Percentiles rank a stretch among this genome's conserved stretches.
phyloP scores from a whole-genome alignment of 2,888 invertebrate species.

The Trichopoda pennipes region DNA sequence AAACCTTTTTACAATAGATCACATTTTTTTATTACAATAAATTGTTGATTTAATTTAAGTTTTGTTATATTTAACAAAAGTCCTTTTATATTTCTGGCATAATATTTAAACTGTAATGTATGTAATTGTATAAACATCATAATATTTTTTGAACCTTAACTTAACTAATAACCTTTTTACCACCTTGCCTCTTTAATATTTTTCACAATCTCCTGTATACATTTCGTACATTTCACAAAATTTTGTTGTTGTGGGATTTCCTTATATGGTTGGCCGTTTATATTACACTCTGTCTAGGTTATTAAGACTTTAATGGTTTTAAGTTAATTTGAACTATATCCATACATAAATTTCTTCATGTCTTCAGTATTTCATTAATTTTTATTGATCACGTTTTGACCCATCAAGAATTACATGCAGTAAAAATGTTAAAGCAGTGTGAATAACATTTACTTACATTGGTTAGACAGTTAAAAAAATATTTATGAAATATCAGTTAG shows the following conservation, averaged over 20 bases:
- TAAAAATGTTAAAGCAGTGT: constrained; percentile 17
- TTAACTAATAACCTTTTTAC: constrained; percentile 26
- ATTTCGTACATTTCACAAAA: constrained; percentile 4
- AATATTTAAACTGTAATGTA: background rate
- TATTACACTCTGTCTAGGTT: constrained; percentile 39
- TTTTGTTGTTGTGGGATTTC: background rate
- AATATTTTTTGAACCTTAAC: constrained; percentile 19
- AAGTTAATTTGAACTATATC: constrained; percentile 60
- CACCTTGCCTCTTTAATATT: constrained; percentile 2
- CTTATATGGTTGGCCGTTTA: background rate
- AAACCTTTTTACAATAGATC: no score
- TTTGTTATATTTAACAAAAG: no score
- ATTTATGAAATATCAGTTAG: background rate
- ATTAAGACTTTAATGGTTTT: constrained; percentile 49
- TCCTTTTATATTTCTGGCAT: background rate
- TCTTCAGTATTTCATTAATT: constrained; percentile 66
- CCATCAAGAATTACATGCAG: constrained; percentile 43
- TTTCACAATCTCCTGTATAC: constrained; percentile 9
- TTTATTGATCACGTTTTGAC: constrained; percentile 70
- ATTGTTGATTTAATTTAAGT: no score
- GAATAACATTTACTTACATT: constrained; percentile 16
- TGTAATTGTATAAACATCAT: constrained; percentile 34
- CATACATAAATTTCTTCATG: constrained; percentile 40
- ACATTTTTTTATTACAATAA: no score
- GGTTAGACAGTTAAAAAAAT: background rate